phyloP scores from a whole-genome alignment of 2,888 invertebrate genomes.

The Melanotus villosus region DNA sequence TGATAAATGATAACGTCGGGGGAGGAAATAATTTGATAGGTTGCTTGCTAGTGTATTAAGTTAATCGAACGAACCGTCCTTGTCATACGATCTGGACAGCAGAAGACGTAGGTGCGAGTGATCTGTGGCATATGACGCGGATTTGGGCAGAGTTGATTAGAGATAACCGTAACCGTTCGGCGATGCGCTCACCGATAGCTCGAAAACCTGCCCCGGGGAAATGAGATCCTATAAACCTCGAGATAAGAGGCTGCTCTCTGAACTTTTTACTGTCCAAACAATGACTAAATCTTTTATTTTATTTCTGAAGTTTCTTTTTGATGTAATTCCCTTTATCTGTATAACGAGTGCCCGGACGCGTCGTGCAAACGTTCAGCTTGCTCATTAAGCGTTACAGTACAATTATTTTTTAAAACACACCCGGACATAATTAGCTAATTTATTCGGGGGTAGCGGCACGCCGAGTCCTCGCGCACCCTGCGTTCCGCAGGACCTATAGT shows the following conservation, averaged over 20 bases:
- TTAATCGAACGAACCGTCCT: slow-evolving; percentile 36
- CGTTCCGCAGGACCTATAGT: slow-evolving; percentile 39
- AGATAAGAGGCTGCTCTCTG: slow-evolving; percentile 52
- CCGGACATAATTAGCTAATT: slow-evolving; percentile 61
- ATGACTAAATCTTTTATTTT: slow-evolving; percentile 60
- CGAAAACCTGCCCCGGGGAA: slow-evolving; percentile 49
- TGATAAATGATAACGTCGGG: slow-evolving; percentile 4
- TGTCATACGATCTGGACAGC: slow-evolving; percentile 30
- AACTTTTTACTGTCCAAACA: slow-evolving; percentile 60
- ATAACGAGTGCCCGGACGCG: slow-evolving; percentile 37
- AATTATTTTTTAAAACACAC: slow-evolving; percentile 57
- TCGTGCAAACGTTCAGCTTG: slow-evolving; percentile 33
- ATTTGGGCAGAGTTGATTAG: slow-evolving; percentile 52
- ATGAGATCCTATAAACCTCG: slow-evolving; percentile 56
- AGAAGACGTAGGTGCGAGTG: slow-evolving; percentile 34
- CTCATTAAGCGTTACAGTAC: slow-evolving; percentile 53
- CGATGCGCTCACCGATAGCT: slow-evolving; percentile 53
- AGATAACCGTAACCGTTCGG: slow-evolving; percentile 54
- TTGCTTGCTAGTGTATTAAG: slow-evolving; percentile 33
- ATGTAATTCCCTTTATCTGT: slow-evolving; percentile 53
- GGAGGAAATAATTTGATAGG: slow-evolving; percentile 18
- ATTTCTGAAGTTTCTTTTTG: slow-evolving; percentile 54
- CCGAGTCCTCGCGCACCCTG: slow-evolving; percentile 37
- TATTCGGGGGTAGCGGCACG: slow-evolving; percentile 52
- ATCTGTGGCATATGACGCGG: slow-evolving; percentile 46